Conservation (phyloP, 2,888 invertebrate species). For the Zonitis immaculata region DNA sequence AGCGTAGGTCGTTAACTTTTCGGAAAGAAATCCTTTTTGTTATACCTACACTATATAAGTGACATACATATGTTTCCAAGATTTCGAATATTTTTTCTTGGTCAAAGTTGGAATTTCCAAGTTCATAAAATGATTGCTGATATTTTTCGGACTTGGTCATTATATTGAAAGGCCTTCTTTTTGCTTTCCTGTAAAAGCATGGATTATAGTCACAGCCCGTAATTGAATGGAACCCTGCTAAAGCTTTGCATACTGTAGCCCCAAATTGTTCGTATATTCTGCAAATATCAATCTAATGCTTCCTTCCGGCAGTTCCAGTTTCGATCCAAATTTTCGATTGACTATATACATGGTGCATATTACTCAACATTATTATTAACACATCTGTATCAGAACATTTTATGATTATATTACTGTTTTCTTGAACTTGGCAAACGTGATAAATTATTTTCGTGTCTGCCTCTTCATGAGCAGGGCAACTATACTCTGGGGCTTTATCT, state of each 20-base stretch:
- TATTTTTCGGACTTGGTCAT: constrained; percentile 19
- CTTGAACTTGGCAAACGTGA: constrained; percentile 11
- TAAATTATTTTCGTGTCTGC: constrained; percentile 19
- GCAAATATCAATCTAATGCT: constrained; percentile 24
- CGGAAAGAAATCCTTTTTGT: too few relatives aligned
- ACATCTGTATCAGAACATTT: constrained; percentile 28
- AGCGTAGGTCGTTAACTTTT: too few relatives aligned
- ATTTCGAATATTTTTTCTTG: too few relatives aligned
- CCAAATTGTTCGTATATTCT: constrained; percentile 27
- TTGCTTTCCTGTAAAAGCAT: constrained; percentile 25
- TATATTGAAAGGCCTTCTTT: constrained; percentile 21
- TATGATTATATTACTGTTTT: constrained; percentile 18
- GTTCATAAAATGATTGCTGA: too few relatives aligned
- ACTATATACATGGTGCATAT: constrained; percentile 17
- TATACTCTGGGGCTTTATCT: background rate
- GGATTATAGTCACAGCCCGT: constrained; percentile 34
- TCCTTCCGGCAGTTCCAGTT: constrained; percentile 18
- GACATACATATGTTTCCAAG: too few relatives aligned
- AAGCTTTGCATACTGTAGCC: constrained; percentile 19
- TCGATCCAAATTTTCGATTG: constrained; percentile 21
- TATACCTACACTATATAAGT: too few relatives aligned
- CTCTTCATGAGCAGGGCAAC: constrained; percentile 18
- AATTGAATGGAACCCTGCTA: constrained; percentile 34
- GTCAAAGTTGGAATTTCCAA: too few relatives aligned
- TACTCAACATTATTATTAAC: constrained; percentile 25